Percentiles rank a stretch among this genome's conserved stretches.
Conservation (phyloP, 1,140 invertebrate genomes). For the Vollenhovia emeryi region DNA sequence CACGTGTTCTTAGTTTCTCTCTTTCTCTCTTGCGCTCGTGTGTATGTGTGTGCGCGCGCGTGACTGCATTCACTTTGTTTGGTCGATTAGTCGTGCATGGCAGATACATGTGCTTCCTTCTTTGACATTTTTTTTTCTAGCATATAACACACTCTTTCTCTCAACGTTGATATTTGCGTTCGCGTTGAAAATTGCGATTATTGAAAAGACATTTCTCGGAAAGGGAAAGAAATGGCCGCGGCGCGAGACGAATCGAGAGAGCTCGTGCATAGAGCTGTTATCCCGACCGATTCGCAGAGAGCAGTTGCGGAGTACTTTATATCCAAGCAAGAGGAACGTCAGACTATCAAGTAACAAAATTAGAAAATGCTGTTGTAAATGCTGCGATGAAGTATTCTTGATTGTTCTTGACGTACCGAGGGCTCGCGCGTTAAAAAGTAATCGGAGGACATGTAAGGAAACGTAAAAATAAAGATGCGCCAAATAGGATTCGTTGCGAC, state of each 20-base stretch:
- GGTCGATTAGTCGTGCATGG: constrained; percentile 72
- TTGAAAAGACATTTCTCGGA: constrained; percentile 11
- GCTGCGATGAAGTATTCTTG: constrained; percentile 15
- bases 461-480: constrained; percentile 9
- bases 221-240: constrained; percentile 25
- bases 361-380: background rate
- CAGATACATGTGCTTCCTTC: constrained; percentile 9
- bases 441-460: background rate
- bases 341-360: constrained; percentile 70
- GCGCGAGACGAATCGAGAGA: constrained; percentile 10
- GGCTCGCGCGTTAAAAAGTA: background rate
- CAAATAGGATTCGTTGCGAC: background rate
- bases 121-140: constrained; percentile 29
- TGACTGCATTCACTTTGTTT: constrained; percentile 73
- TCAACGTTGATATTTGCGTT: background rate
- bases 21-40: background rate
- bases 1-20: background rate
- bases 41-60: too few relatives aligned
- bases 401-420: constrained; percentile 12
- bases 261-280: constrained; percentile 63
- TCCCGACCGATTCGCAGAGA: constrained; percentile 66
- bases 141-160: background rate
- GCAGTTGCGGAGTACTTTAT: constrained; percentile 72
- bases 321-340: constrained; percentile 70
- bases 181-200: constrained; percentile 31